A percentile compares a stretch with the other conserved stretches of the same genome.
These are phyloP conservation scores for Monopis laevigella DNA, from an alignment of 2,888 invertebrate genomes.

Conservation along the genomic window DNA sequence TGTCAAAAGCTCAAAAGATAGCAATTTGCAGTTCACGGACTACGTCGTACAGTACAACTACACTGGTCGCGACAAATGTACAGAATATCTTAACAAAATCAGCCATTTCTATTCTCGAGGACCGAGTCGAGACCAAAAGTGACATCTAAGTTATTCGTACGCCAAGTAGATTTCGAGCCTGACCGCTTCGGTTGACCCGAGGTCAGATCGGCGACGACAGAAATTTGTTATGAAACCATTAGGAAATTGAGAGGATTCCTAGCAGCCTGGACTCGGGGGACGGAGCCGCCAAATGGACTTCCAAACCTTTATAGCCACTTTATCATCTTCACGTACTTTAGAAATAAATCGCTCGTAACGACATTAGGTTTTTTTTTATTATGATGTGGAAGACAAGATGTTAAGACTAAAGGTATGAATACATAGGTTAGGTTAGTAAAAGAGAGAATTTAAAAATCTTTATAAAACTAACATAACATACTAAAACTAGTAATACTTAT, in stretches of 20 bases:
- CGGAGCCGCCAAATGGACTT: constrained; percentile 26
- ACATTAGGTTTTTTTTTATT: constrained; percentile 8
- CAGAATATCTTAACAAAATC: neutral
- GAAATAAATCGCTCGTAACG: constrained; percentile 21
- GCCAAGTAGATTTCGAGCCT: constrained; percentile 6
- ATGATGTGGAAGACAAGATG: no score
- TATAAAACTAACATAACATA: no score
- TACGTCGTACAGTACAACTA: no score
- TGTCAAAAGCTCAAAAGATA: no score
- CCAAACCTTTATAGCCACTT: constrained; percentile 33
- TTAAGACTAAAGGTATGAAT: no score
- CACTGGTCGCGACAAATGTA: neutral
- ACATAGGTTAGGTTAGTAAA: no score
- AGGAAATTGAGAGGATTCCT: constrained; percentile 42
- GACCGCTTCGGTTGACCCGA: constrained; percentile 3
- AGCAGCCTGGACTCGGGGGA: constrained; percentile 22
- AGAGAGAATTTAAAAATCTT: no score
- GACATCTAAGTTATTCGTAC: constrained; percentile 2
- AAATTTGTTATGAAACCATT: constrained; percentile 31
- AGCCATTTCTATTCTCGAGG: neutral
- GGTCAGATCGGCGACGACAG: constrained; percentile 1
- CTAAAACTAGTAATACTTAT: no score
- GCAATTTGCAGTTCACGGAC: no score
- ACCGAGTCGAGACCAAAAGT: neutral
- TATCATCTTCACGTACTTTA: constrained; percentile 30